Evolutionary conservation across 2,797 vertebrate species (phyloP).

Genomic region (Halcyon badia): DNA sequence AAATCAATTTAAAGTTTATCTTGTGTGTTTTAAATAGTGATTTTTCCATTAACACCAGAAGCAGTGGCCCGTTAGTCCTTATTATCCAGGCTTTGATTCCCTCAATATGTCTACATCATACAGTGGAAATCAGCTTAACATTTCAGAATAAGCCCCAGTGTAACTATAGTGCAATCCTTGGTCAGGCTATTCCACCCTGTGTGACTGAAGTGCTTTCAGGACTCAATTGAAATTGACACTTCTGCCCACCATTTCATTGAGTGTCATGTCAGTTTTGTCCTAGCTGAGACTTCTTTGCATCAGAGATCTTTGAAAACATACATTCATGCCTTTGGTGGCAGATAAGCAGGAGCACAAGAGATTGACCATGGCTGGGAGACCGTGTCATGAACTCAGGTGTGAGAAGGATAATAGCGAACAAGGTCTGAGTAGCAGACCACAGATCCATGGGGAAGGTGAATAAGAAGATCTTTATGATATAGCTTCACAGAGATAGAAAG

Average conservation of each 20-base stretch:
- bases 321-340: neutral
- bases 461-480: neutral
- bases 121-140: neutral
- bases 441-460: neutral
- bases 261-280: neutral
- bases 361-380: neutral
- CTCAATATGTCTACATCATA: neutral
- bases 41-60: neutral
- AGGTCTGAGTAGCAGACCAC: neutral
- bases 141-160: neutral
- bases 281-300: neutral
- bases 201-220: neutral
- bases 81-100: neutral
- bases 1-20: neutral
- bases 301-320: neutral
- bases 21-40: neutral
- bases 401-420: neutral
- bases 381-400: neutral
- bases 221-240: neutral
- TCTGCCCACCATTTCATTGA: fast-evolving
- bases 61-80: neutral
- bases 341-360: neutral
- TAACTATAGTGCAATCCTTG: neutral
- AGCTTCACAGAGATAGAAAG: neutral
- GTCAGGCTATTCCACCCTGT: neutral